Conservation (phyloP, 2,888 invertebrate species). For the Oligia latruncula region DNA sequence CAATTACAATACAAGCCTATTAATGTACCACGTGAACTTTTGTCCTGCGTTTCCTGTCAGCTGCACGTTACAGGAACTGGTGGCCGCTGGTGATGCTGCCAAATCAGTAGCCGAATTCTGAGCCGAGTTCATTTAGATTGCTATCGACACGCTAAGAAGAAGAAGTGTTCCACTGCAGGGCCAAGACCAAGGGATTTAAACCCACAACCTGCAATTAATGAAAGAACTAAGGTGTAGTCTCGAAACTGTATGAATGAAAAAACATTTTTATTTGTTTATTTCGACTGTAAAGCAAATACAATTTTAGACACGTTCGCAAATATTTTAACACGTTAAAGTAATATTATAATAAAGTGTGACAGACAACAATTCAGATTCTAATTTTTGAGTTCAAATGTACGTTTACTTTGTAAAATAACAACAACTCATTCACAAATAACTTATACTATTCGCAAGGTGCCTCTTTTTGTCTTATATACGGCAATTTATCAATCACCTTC, state of each 20-base stretch:
- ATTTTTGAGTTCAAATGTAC: background rate
- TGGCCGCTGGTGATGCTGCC: too few species aligned
- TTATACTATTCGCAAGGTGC: background rate
- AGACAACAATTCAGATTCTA: background rate
- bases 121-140: too few species aligned
- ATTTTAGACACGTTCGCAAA: background rate
- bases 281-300: background rate
- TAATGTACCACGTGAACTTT: background rate
- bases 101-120: too few species aligned
- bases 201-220: background rate
- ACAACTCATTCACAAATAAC: background rate
- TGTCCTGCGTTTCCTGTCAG: too few species aligned
- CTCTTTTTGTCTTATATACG: background rate
- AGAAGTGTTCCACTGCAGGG: background rate
- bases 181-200: background rate
- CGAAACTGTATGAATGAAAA: background rate
- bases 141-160: too few species aligned
- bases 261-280: background rate
- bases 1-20: background rate
- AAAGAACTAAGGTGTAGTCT: background rate
- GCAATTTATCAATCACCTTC: conserved; percentile 39
- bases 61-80: too few species aligned
- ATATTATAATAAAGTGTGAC: background rate
- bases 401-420: conserved; percentile 1
- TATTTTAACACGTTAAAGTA: background rate